Evolutionary conservation across 2,888 invertebrate species (phyloP).

Genomic region (Idaea dimidiata): DNA sequence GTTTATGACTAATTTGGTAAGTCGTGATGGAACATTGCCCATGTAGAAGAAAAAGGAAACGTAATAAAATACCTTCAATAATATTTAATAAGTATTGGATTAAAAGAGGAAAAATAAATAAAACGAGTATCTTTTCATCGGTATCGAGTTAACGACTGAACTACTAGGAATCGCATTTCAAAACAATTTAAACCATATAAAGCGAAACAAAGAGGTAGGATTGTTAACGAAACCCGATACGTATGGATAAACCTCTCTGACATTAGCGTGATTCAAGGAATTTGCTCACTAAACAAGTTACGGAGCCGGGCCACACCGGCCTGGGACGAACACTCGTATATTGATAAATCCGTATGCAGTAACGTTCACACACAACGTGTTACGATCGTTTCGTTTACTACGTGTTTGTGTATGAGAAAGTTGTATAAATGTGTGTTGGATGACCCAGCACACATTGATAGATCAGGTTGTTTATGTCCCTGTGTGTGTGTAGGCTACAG

Average conservation of each 20-base stretch:
- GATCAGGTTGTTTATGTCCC: constrained; percentile 12
- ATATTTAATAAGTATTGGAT: neutral
- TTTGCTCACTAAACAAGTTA: constrained; percentile 72
- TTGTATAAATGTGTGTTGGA: constrained; percentile 16
- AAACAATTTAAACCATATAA: constrained; percentile 13
- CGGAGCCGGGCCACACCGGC: constrained; percentile 36
- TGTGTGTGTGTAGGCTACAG: constrained; percentile 29
- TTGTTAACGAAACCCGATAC: constrained; percentile 49
- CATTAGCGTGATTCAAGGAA: constrained; percentile 69
- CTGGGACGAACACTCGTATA: constrained; percentile 42
- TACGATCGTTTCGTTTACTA: constrained; percentile 22
- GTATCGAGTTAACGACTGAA: neutral
- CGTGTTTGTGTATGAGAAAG: constrained; percentile 7
- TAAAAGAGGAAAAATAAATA: neutral
- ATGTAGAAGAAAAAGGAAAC: neutral
- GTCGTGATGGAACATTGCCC: neutral
- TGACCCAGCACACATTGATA: constrained; percentile 19
- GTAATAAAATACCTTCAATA: neutral
- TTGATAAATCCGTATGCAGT: constrained; percentile 36
- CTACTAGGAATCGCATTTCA: neutral
- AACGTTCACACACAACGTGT: constrained; percentile 39
- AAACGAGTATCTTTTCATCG: neutral
- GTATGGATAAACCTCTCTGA: constrained; percentile 46
- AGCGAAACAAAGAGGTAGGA: constrained; percentile 36
- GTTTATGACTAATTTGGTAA: neutral